These are phyloP conservation scores for Astreopora myriophthalma DNA, from an alignment of 64 coral and sea anemone species.

Conservation along the genomic window DNA sequence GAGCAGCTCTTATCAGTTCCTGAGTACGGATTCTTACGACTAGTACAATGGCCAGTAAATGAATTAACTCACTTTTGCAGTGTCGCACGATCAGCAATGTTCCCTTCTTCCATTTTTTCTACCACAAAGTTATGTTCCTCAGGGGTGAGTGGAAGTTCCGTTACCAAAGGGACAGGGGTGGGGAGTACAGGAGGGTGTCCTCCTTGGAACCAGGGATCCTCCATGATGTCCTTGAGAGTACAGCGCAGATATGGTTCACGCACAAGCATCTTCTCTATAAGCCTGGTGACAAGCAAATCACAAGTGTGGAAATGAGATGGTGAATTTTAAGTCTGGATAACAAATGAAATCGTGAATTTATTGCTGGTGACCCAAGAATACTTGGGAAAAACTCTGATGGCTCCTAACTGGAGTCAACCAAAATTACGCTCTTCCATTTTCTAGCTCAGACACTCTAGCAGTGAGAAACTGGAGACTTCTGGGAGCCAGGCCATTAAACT, in stretches of 20 bases:
- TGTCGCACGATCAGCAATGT: constrained; percentile 84
- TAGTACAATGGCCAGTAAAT: too few relatives aligned
- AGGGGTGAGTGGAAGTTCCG: constrained; percentile 76
- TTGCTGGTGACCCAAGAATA: too few relatives aligned
- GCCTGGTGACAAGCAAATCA: constrained; percentile 50
- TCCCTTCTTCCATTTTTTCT: constrained; percentile 81
- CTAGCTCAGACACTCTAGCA: too few relatives aligned
- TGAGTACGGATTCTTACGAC: too few relatives aligned
- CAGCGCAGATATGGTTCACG: constrained; percentile 84
- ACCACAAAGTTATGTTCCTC: constrained; percentile 87
- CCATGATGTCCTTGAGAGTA: constrained; percentile 79
- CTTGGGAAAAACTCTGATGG: too few relatives aligned
- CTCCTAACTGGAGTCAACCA: too few relatives aligned
- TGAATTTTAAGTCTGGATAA: too few relatives aligned
- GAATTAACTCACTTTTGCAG: constrained; percentile 69
- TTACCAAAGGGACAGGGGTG: constrained; percentile 79
- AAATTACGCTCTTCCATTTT: too few relatives aligned
- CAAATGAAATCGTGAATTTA: too few relatives aligned
- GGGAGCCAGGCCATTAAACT: too few relatives aligned
- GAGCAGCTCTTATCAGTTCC: too few relatives aligned
- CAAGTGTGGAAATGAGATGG: neutral
- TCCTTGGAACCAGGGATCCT: constrained; percentile 86
- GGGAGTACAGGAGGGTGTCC: constrained; percentile 79
- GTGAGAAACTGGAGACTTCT: too few relatives aligned
- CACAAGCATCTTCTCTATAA: constrained; percentile 91